Evolutionary conservation across 2,888 invertebrate species (phyloP).

Genomic region (Caenorhabditis becei): DNA sequence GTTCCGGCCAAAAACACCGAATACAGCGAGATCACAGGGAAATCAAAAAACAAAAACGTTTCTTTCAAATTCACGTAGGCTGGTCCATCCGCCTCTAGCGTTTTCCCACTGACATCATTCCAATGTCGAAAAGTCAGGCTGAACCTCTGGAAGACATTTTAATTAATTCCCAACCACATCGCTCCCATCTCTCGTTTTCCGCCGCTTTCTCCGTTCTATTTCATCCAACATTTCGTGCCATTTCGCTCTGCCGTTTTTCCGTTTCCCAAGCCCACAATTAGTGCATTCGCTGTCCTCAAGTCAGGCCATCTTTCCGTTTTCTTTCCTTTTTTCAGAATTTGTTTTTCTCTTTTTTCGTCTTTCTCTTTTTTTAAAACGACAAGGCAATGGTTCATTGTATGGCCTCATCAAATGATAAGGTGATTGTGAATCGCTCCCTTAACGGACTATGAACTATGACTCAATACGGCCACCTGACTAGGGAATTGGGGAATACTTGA

Average conservation of each 20-base stretch:
- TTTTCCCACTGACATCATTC: background rate
- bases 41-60: too few species aligned
- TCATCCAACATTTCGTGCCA: constrained; percentile 5
- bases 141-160: constrained; percentile 7
- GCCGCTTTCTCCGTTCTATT: background rate
- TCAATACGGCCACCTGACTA: constrained; percentile 25
- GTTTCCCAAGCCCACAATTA: constrained; percentile 34
- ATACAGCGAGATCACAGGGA: too few species aligned
- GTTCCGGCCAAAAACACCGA: too few species aligned
- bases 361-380: background rate
- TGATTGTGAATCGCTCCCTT: background rate
- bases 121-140: background rate
- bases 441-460: constrained; percentile 30
- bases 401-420: background rate
- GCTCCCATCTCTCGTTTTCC: constrained; percentile 1
- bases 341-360: constrained; percentile 14
- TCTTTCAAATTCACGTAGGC: too few species aligned
- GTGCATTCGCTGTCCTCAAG: constrained; percentile 32
- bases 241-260: background rate
- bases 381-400: background rate
- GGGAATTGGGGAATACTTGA: background rate
- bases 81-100: too few species aligned
- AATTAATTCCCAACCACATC: constrained; percentile 24
- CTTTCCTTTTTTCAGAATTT: background rate
- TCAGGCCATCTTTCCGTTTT: constrained; percentile 15